Conservation (phyloP, 2,888 invertebrate species). For the Alloscopus bannaensis region DNA sequence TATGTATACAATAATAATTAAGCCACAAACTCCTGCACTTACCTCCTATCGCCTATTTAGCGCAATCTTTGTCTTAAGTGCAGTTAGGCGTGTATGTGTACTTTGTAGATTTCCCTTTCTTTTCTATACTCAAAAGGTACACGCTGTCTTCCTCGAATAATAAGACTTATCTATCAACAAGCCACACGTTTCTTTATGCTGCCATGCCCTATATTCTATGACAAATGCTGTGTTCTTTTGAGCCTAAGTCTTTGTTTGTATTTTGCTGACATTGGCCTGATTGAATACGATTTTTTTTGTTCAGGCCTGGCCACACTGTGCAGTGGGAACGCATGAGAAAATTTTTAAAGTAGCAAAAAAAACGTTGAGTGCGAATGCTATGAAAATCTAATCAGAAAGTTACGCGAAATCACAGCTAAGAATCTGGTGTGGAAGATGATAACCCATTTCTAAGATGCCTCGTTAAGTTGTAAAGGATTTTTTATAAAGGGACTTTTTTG, state of each 20-base stretch:
- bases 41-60: not conserved
- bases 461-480: not conserved
- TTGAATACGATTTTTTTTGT: slow-evolving; percentile 26
- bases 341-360: not conserved
- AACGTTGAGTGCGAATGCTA: not conserved
- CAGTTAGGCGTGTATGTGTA: no score
- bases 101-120: not conserved
- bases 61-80: no score
- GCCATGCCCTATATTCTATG: slow-evolving; percentile 49
- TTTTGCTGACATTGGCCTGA: slow-evolving; percentile 61
- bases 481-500: not conserved
- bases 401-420: no score
- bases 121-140: not conserved
- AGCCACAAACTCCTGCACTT: not conserved
- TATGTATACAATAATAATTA: not conserved
- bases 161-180: not conserved
- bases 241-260: not conserved
- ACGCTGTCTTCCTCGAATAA: not conserved
- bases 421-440: slow-evolving; percentile 27
- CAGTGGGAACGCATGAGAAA: not conserved
- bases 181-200: not conserved
- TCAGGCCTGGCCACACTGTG: not conserved
- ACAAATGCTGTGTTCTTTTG: not conserved
- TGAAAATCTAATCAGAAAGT: not conserved
- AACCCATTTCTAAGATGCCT: slow-evolving; percentile 22